Evolutionary conservation across 2,888 invertebrate genomes (phyloP).

Genomic region (Diarsia mendica): DNA sequence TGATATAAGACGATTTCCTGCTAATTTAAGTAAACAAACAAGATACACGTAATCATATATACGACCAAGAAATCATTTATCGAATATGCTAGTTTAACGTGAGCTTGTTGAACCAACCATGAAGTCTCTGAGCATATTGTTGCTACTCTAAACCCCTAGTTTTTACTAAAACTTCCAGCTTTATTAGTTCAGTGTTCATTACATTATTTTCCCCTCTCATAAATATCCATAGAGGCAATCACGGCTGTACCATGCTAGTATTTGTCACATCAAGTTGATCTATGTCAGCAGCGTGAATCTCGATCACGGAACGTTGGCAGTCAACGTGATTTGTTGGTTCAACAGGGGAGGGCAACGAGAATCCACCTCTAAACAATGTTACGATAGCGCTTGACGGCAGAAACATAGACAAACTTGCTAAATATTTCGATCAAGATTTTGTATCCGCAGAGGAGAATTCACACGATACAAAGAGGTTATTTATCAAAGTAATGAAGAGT

Average conservation of each 20-base stretch:
- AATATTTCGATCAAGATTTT: conserved; percentile 57
- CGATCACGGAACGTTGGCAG: conserved; percentile 67
- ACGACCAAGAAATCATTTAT: neutral
- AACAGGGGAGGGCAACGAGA: conserved; percentile 61
- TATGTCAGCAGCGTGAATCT: conserved; percentile 67
- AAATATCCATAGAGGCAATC: conserved; percentile 64
- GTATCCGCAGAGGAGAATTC: conserved; percentile 48
- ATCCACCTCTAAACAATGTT: conserved; percentile 66
- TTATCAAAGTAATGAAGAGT: conserved; percentile 64
- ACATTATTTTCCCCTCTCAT: conserved; percentile 54
- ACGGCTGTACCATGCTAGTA: conserved; percentile 62
- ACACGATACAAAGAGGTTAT: conserved; percentile 59
- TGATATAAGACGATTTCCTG: neutral
- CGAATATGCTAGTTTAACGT: neutral
- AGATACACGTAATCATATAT: neutral
- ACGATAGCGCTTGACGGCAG: conserved; percentile 56
- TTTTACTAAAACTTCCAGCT: conserved; percentile 7
- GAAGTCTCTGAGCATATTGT: neutral
- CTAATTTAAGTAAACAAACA: too few species aligned
- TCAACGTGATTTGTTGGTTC: conserved; percentile 69
- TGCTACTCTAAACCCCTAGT: neutral
- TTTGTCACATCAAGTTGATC: conserved; percentile 68
- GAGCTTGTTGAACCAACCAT: neutral
- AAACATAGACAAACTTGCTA: conserved; percentile 57
- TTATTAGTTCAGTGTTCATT: conserved; percentile 39